Evolutionary conservation across 2,113 vertebrate genomes (phyloP), one percentile per base, ranked within the genome.

Genomic region (Drymodes brunneopygia): DNA sequence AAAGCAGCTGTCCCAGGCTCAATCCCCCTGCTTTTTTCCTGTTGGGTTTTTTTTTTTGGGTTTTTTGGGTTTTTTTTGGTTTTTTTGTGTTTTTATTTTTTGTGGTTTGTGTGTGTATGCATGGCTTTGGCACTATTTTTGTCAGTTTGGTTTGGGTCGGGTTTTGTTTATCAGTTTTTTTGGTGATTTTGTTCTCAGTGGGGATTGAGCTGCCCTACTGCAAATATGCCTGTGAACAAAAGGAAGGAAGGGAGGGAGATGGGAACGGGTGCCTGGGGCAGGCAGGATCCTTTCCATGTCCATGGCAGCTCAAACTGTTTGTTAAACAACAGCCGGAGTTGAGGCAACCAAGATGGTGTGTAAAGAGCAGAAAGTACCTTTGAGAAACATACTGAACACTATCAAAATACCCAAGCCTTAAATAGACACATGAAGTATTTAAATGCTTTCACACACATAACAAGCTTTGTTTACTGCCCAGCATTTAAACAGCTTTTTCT

Each of bases 401-500:
- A 96, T 74, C 92, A 91, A 97, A 90, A 93, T 90, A 86, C 82
- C 82, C 92, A 67, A 94, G 85, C 56, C 80, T 81, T 62, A 95
- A 95, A 92, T 16, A 96, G 91, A 90, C 91, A 95, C 92, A 95
- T 91, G 94, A 97, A 89, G 94, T 86, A 91, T 95, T 94, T 95
- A 96, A 96, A 96, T 94, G 94, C 83, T 92, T 97, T 95, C 96
- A 95, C 88, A 95, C 92, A 65, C 93, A 75, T 81, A 94, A 93
- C 95, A 96, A 96, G 86, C 90, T 93, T 94, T 95, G 92, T 90
- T 97, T 96, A 94, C 88, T 92, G 88, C 92, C 93, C 92, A 92
- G 93, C 90, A 95, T 90, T 94, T 84, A 95, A 95, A 96, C 92
- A 96, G 96, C 92, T 96, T 97, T 96, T 86, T 48, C 83, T 84